A percentile compares a stretch with the other conserved stretches of the same genome.
Evolutionary conservation across 2,797 vertebrate species (phyloP).

Genomic region (Telmatherina bonti): DNA sequence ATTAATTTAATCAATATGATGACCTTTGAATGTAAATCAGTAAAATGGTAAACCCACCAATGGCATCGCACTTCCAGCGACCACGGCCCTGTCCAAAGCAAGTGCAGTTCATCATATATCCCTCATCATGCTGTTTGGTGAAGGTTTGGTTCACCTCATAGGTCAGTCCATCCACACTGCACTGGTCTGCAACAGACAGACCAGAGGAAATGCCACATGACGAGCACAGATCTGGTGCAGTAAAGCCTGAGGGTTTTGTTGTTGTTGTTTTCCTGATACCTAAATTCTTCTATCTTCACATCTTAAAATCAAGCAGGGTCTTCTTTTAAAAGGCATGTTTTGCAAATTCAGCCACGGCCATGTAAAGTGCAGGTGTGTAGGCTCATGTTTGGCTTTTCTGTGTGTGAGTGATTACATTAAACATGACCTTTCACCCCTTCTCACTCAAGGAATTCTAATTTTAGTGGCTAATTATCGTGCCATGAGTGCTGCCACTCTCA

Average conservation of each 20-base stretch:
- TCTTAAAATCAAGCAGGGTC: not conserved
- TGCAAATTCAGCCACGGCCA: constrained; percentile 37
- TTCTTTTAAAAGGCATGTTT: not conserved
- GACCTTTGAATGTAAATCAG: not conserved
- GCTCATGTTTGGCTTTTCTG: constrained; percentile 36
- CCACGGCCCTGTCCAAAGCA: constrained; percentile 97
- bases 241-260: not conserved
- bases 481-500: not conserved
- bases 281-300: constrained; percentile 15
- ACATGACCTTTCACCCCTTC: constrained; percentile 57
- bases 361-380: constrained; percentile 56
- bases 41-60: constrained; percentile 84
- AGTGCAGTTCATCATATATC: constrained; percentile 96
- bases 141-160: constrained; percentile 97
- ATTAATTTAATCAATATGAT: not conserved
- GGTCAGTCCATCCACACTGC: constrained; percentile 91
- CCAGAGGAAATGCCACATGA: not conserved
- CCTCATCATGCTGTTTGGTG: constrained; percentile 93
- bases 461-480: constrained; percentile 13
- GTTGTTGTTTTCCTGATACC: not conserved
- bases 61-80: constrained; percentile 96
- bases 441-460: constrained; percentile 42
- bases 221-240: not conserved
- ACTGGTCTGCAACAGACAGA: constrained; percentile 87
- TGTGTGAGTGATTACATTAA: constrained; percentile 38